Percentiles rank a stretch among this genome's conserved stretches.
phyloP scores from a whole-genome alignment of 2,888 invertebrate species.

The Masnerella sp. region DNA sequence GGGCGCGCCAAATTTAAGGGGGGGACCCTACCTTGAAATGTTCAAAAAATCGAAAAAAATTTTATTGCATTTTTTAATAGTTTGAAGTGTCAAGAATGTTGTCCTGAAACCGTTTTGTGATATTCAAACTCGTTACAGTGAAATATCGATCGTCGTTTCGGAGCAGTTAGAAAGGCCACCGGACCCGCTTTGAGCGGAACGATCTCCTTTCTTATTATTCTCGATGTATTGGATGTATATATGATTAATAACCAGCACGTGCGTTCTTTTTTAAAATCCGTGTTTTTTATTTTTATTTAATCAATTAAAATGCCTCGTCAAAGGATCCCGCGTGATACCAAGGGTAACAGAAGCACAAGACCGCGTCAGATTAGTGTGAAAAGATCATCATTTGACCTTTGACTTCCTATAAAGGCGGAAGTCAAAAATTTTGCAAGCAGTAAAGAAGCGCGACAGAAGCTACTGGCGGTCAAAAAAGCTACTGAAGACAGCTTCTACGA shows the following conservation, averaged over 20 bases:
- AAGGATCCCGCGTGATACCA: too few relatives aligned
- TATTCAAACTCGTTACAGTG: constrained; percentile 6
- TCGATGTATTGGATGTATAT: too few relatives aligned
- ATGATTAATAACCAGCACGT: too few relatives aligned
- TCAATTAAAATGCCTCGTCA: too few relatives aligned
- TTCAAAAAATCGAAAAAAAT: not conserved
- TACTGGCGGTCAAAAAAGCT: not conserved
- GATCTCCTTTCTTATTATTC: not conserved
- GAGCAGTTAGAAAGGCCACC: not conserved
- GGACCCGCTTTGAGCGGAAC: not conserved
- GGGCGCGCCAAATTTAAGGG: not conserved
- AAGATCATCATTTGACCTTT: too few relatives aligned
- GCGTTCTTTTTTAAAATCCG: too few relatives aligned
- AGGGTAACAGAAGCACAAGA: too few relatives aligned
- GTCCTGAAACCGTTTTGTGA: constrained; percentile 8
- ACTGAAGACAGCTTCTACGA: constrained; percentile 16
- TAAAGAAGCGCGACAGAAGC: constrained; percentile 16
- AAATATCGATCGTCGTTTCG: not conserved
- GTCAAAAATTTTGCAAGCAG: constrained; percentile 6
- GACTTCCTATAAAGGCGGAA: too few relatives aligned
- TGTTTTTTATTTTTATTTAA: too few relatives aligned
- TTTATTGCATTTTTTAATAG: not conserved
- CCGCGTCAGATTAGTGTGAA: too few relatives aligned
- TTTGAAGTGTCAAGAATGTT: not conserved
- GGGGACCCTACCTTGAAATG: not conserved